Evolutionary conservation across 1,140 invertebrate genomes (phyloP).

Genomic region (Periplaneta americana): DNA sequence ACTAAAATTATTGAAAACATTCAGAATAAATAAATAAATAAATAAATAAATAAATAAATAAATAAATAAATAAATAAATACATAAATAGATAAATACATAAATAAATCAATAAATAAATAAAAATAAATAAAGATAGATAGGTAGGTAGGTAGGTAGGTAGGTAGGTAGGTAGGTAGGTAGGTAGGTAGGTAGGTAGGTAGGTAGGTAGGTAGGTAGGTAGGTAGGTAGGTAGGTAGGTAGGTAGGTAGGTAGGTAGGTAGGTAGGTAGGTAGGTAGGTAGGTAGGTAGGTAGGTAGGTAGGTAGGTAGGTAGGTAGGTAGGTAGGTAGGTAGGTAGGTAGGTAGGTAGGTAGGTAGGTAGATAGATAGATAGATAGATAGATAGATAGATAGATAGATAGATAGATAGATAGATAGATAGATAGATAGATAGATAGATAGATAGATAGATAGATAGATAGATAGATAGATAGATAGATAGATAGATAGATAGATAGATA

Average conservation of each 20-base stretch:
- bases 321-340: not conserved
- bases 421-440: not conserved
- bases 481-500: not conserved
- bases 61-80: no score
- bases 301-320: not conserved
- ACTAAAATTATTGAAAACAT: not conserved
- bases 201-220: not conserved
- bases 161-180: not conserved
- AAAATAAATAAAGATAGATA: no score
- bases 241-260: not conserved
- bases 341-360: no score
- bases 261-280: not conserved
- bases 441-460: not conserved
- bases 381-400: not conserved
- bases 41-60: not conserved
- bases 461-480: not conserved
- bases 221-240: not conserved
- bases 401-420: not conserved
- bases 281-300: not conserved
- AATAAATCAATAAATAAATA: no score
- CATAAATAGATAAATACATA: no score
- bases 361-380: not conserved
- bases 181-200: not conserved
- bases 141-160: not conserved
- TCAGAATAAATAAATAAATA: not conserved